phyloP scores from a whole-genome alignment of 2,113 vertebrate species.

The Thalassoma bifasciatum region DNA sequence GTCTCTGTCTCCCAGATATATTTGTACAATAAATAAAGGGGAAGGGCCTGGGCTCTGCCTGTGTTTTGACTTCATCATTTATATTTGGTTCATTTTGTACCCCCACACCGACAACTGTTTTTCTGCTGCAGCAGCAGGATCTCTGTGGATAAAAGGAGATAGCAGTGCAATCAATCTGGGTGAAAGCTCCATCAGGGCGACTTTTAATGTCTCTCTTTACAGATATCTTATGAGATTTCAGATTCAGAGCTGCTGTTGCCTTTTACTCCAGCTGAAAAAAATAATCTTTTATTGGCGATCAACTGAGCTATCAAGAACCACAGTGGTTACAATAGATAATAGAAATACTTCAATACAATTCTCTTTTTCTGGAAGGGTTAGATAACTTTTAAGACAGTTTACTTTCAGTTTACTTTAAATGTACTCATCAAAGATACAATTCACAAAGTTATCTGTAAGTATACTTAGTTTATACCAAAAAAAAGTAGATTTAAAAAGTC shows the following conservation, averaged over 20 bases:
- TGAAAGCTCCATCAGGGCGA: slow-evolving; percentile 64
- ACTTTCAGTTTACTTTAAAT: no score
- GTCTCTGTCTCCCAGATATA: slow-evolving; percentile 82
- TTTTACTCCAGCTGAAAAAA: neutral
- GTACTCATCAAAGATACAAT: no score
- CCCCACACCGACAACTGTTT: slow-evolving; percentile 43
- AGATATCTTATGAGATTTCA: slow-evolving; percentile 41
- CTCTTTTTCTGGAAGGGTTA: no score
- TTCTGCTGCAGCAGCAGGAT: slow-evolving; percentile 67
- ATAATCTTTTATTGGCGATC: neutral
- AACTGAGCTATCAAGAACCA: neutral
- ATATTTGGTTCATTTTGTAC: slow-evolving; percentile 66
- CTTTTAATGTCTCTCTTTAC: slow-evolving; percentile 3
- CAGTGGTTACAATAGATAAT: no score
- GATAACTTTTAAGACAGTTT: no score
- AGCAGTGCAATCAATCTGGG: slow-evolving; percentile 59
- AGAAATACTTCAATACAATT: no score
- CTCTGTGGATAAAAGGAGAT: slow-evolving; percentile 54
- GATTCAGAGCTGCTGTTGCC: neutral
- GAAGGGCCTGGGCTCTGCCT: slow-evolving; percentile 55
- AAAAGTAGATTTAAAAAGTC: no score
- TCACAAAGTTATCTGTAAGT: no score
- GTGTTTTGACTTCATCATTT: slow-evolving; percentile 83
- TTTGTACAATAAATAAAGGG: slow-evolving; percentile 81
- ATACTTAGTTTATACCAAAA: no score